A percentile compares a stretch with the other conserved stretches of the same genome.
These are phyloP conservation scores for Sinentomon sp. DNA, from an alignment of 2,888 invertebrate genomes.

Conservation along the genomic window DNA sequence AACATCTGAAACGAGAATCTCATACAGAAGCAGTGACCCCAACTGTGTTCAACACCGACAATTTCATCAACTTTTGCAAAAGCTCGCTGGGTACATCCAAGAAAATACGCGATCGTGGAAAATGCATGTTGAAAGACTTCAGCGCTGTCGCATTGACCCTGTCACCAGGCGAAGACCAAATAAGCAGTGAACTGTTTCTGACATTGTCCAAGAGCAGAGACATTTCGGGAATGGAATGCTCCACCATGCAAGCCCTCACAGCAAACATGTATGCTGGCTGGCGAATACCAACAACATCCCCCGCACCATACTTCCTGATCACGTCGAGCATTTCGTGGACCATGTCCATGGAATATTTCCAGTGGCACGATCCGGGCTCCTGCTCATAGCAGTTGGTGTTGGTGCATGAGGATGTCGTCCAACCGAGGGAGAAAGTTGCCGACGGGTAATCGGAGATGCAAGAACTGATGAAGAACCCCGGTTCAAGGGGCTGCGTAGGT, in stretches of 20 bases:
- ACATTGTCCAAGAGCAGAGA: not conserved
- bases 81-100: too few relatives aligned
- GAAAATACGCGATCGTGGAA: too few relatives aligned
- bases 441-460: not conserved
- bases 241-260: not conserved
- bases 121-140: too few relatives aligned
- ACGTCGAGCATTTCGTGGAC: not conserved
- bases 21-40: too few relatives aligned
- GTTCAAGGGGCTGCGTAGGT: too few relatives aligned
- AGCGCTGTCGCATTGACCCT: not conserved
- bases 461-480: not conserved
- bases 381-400: too few relatives aligned
- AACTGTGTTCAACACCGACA: too few relatives aligned
- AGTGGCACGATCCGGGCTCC: too few relatives aligned
- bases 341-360: not conserved
- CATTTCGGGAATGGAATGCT: not conserved
- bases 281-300: not conserved
- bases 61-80: too few relatives aligned
- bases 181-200: not conserved
- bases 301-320: not conserved
- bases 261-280: not conserved
- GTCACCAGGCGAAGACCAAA: not conserved
- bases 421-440: not conserved
- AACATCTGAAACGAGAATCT: too few relatives aligned
- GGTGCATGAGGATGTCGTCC: too few relatives aligned